Percentiles rank a stretch among this genome's conserved stretches.
Conservation (phyloP, 2,797 vertebrate genomes). For the Scleropages formosus region DNA sequence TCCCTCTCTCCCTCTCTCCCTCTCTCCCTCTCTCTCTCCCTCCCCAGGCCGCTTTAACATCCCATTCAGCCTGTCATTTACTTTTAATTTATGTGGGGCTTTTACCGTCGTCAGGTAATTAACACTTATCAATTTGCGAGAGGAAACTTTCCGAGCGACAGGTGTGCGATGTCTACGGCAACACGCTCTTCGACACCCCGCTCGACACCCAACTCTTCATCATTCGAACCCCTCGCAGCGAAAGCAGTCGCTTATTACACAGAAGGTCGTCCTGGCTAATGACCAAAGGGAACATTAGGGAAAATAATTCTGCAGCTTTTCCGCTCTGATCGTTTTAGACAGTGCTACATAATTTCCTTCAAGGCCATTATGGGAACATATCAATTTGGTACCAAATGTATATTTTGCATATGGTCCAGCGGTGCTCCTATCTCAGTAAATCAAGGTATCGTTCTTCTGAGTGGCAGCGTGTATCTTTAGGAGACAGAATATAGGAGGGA, state of each 20-base stretch:
- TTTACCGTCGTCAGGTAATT: slow-evolving; percentile 28
- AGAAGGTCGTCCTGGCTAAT: slow-evolving; percentile 25
- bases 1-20: no score
- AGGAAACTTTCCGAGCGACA: slow-evolving; percentile 12
- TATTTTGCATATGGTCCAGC: slow-evolving; percentile 3
- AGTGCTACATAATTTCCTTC: slow-evolving; percentile 12
- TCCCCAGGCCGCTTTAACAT: not conserved
- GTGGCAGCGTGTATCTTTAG: no score
- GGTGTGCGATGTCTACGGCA: slow-evolving; percentile 19
- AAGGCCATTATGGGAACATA: slow-evolving; percentile 22
- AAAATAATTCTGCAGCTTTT: slow-evolving; percentile 25
- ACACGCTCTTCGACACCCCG: not conserved
- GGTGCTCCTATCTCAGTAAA: not conserved
- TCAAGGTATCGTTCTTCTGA: no score
- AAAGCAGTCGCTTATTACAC: slow-evolving; percentile 5
- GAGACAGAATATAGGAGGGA: no score
- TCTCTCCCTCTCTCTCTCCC: no score
- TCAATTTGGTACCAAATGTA: slow-evolving; percentile 14
- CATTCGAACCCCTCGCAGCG: slow-evolving; percentile 9
- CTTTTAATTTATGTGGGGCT: slow-evolving; percentile 13
- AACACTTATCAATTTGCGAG: slow-evolving; percentile 27
- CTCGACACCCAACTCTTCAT: slow-evolving; percentile 8
- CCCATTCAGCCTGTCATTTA: not conserved
- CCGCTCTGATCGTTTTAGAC: not conserved
- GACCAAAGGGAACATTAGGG: slow-evolving; percentile 16